Percentiles rank a stretch among this genome's conserved stretches.
Conservation (phyloP, 2,888 invertebrate genomes). For the Leptopterna dolabrata region DNA sequence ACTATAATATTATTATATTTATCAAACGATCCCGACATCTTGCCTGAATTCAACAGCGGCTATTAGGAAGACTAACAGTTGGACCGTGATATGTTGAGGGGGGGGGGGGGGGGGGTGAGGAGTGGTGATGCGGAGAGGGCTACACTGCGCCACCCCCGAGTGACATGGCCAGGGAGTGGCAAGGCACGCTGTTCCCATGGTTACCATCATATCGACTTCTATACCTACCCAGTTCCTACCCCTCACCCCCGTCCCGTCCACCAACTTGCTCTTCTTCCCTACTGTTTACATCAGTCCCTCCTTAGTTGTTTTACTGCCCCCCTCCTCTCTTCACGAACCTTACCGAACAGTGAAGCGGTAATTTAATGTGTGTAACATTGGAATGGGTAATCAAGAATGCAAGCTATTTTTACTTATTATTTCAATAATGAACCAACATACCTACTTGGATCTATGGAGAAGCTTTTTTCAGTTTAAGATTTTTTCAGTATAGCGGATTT, state of each 20-base stretch:
- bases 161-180: constrained; percentile 38
- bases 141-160: constrained; percentile 31
- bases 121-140: background rate
- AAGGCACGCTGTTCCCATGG: constrained; percentile 32
- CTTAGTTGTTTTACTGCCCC: constrained; percentile 4
- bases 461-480: too few relatives aligned
- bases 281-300: constrained; percentile 11
- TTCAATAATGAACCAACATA: too few relatives aligned
- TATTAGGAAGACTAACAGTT: too few relatives aligned
- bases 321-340: background rate
- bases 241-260: background rate
- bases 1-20: too few relatives aligned
- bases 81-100: background rate
- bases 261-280: background rate
- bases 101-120: background rate
- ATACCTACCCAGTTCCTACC: constrained; percentile 11
- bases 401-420: background rate
- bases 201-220: constrained; percentile 32
- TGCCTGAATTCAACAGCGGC: too few relatives aligned
- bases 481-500: too few relatives aligned
- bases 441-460: too few relatives aligned
- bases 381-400: background rate
- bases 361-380: background rate
- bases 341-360: background rate
- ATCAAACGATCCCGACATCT: too few relatives aligned